Evolutionary conservation across 2,888 invertebrate genomes (phyloP), one percentile per base, ranked within the genome.

Genomic region (Petrolisthes cinctipes): DNA sequence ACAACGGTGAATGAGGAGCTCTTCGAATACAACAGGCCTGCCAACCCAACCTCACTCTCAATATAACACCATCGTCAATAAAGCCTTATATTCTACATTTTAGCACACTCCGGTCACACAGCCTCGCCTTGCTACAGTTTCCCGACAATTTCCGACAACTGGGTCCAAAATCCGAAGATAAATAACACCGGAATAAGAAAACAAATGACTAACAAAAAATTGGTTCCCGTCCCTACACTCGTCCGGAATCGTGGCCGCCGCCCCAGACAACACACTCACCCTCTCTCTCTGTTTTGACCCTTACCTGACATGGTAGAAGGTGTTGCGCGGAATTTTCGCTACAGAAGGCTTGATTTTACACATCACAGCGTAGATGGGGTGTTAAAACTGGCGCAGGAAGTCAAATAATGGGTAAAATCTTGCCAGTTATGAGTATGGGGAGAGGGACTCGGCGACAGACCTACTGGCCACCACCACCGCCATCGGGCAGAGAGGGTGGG

Each of bases 281-380:
- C 78, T 51, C 17, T 82, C 71, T 51, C 61, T 71, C 57, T 80
- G 84, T 80, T 80, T 80, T 66, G 80, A 7, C 11, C 11, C 87
- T 75, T 84, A 88, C 87, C 87, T 88, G 87, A 88, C 87, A 88
- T 88, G 80, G 81, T 88, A 88, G 83, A 81, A 83, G 83, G 66
- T 84, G 87, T 88, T 84, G 82, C 57, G 83, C 76, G 82, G 20
- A 23, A 7, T 51, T 81, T 80, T 37, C 83, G 81, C 57, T 57
- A 76, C 73, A 68, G 81, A 80, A 53, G 73, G 80, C 83, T 84
- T 83, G 76, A 9, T 83, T 79, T 83, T 84, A 83, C 56, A 86
- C 87, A 88, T 88, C 84, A 88, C 87, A 88, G 83, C 84, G 83
- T 83, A 86, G 61, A 66, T 78, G 54, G 78, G 83, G 82, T 76